phyloP scores from a whole-genome alignment of 2,888 invertebrate species.

The Oscheius sp. region DNA sequence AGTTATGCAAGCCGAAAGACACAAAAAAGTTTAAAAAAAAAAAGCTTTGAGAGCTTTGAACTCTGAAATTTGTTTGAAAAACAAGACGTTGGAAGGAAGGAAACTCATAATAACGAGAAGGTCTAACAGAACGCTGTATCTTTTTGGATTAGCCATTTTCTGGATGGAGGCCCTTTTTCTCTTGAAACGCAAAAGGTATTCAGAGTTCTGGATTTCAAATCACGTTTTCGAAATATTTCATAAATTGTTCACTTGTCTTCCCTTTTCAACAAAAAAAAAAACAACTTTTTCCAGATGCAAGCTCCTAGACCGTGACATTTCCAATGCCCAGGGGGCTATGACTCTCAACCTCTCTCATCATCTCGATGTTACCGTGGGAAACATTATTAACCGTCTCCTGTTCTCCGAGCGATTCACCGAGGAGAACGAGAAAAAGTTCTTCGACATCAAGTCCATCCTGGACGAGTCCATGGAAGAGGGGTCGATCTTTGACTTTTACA shows the following conservation, averaged over 20 bases:
- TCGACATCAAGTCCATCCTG: conserved; percentile 1
- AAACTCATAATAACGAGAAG: no score
- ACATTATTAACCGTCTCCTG: conserved; percentile 36
- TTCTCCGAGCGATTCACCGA: conserved; percentile 12
- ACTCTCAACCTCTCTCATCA: conserved; percentile 8
- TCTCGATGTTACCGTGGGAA: conserved; percentile 31
- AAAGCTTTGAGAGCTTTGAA: no score
- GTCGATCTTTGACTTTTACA: conserved; percentile 14
- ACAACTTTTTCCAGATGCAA: neutral
- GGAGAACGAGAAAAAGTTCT: conserved; percentile 21
- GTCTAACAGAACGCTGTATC: no score
- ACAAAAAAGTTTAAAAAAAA: no score
- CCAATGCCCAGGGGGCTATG: neutral
- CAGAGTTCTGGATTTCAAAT: no score
- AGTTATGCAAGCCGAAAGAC: no score
- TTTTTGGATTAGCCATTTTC: no score
- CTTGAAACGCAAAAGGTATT: no score
- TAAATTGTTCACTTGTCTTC: neutral
- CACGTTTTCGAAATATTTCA: no score
- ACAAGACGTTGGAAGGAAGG: no score
- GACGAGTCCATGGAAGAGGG: conserved; percentile 20
- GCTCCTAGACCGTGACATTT: conserved; percentile 5
- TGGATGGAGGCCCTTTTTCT: no score
- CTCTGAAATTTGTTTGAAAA: no score
- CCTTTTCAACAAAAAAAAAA: neutral